Conservation (phyloP, 23 tunicate species). For the Trididemnum nubilum region DNA sequence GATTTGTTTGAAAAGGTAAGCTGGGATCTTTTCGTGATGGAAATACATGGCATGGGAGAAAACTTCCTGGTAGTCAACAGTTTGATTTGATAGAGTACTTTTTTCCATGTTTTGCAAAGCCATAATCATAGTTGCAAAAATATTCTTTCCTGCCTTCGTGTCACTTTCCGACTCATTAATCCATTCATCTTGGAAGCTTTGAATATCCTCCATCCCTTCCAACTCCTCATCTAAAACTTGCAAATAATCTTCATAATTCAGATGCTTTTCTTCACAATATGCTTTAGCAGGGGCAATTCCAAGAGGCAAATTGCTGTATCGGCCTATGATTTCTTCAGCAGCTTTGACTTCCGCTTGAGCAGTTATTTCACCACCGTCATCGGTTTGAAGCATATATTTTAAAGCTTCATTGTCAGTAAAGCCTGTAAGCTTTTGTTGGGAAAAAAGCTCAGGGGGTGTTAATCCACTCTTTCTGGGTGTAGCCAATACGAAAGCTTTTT, state of each 20-base stretch:
- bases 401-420: constrained; percentile 31
- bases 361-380: too few species aligned
- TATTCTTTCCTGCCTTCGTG: constrained; percentile 3
- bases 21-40: constrained; percentile 36
- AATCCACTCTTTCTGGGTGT: neutral
- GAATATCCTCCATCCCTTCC: constrained; percentile 1
- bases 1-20: constrained; percentile 16
- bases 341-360: constrained; percentile 6
- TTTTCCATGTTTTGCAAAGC: neutral
- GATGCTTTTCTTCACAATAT: constrained; percentile 8
- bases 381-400: neutral
- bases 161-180: neutral
- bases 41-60: constrained; percentile 32
- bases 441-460: neutral
- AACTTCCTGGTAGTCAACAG: constrained; percentile 19
- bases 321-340: neutral
- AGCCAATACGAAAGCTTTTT: constrained; percentile 5
- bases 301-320: constrained; percentile 30
- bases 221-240: constrained; percentile 10
- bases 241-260: constrained; percentile 4
- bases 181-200: constrained; percentile 6
- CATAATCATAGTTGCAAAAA: constrained; percentile 26
- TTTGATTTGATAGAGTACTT: neutral
- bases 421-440: neutral
- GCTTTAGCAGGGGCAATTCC: constrained; percentile 33